Evolutionary conservation across 2,888 invertebrate genomes (phyloP), one percentile per base, ranked within the genome.

Genomic region (Drosophila anomalata): DNA sequence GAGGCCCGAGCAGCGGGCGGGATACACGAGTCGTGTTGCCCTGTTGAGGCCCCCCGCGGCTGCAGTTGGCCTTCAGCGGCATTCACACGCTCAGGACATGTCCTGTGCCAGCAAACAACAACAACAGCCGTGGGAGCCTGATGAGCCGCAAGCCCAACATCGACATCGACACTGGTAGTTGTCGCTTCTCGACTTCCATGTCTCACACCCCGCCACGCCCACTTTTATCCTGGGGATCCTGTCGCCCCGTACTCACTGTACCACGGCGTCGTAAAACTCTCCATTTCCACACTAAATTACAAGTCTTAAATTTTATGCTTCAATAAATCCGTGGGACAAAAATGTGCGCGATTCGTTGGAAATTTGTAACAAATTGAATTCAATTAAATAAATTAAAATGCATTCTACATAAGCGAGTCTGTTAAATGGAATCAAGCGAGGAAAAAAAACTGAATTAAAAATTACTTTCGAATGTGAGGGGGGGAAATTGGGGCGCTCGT

Each of bases 381-480:
- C 77, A 83, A 83, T 86, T 78, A 86, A 83, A 80, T 80, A 80
- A 83, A 83, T 80, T 86, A 80, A 83, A 83, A 66, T 85, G 86
- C 86, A 85, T 82, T 82, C 78, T 74, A 61, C 67, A 75, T 78
- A 75, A 82, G 71, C 73, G 62, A 53, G 57, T 72, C 79, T 65
- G 59, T 66, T 73, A 82, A 79, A 66, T 56, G 78, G 68, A 81
- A 75, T 48, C 71, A 78, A 73, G 55, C 31, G 46, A 55, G 17
- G 11, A 44, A 66, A 68, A 68, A 53, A 52, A 20, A 29, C 29
- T 20, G 47, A 50, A 57, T 62, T 62, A 53, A 57, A 65, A 71
- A 62, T 58, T 42, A 47, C 44, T 69, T 44, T 71, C 61, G 55
- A 42, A 52, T 41, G 31, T 52, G 33, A 54, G 20, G 29, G 42